These are phyloP conservation scores for Hydrotaea diabolus DNA, from an alignment of 2,888 invertebrate species.

Conservation along the genomic window DNA sequence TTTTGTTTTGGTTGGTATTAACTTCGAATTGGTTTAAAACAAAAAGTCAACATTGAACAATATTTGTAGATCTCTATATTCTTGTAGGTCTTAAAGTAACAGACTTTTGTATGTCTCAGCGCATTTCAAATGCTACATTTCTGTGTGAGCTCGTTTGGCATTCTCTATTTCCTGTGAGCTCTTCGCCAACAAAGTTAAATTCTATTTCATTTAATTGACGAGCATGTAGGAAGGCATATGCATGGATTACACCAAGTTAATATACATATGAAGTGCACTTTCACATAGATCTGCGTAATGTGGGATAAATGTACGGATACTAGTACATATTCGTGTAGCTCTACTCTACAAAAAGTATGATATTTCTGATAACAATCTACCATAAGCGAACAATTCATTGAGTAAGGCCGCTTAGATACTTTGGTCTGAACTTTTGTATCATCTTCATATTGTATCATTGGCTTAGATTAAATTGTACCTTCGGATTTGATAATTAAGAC, in stretches of 20 bases:
- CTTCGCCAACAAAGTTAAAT: background rate
- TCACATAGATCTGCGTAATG: too few relatives aligned
- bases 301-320: too few relatives aligned
- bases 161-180: conserved; percentile 25
- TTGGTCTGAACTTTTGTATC: too few relatives aligned
- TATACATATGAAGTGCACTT: too few relatives aligned
- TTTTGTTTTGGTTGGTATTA: background rate
- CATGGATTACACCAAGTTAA: background rate
- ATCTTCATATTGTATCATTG: too few relatives aligned
- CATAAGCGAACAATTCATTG: too few relatives aligned
- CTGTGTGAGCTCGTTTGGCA: background rate
- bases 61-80: background rate
- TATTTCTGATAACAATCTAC: too few relatives aligned
- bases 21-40: conserved; percentile 14
- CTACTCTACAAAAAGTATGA: too few relatives aligned
- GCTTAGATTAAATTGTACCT: too few relatives aligned
- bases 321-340: too few relatives aligned
- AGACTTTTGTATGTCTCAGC: conserved; percentile 14
- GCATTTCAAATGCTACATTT: background rate
- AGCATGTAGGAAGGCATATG: conserved; percentile 2
- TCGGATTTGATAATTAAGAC: too few relatives aligned
- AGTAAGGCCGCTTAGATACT: too few relatives aligned
- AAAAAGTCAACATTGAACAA: conserved; percentile 32
- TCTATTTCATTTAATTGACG: conserved; percentile 35
- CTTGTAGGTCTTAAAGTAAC: conserved; percentile 9